Evolutionary conservation across 2,113 vertebrate species (phyloP), one percentile per base, ranked within the genome.

Genomic region (Quiscalus mexicanus): DNA sequence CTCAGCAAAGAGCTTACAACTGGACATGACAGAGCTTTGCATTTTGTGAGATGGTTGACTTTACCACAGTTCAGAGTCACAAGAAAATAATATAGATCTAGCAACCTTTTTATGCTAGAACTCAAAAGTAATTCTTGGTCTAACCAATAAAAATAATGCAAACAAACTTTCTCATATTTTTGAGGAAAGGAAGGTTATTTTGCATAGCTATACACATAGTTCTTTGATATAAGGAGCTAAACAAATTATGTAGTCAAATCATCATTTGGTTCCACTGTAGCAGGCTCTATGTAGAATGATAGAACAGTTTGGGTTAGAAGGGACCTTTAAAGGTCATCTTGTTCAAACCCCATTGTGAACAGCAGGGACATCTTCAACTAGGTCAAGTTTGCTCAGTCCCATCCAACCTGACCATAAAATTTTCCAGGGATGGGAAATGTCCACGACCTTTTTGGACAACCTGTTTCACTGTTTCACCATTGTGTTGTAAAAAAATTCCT

Each of bases 181-280:
- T 94, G 87, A 89, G 85, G 55, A 97, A 96, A 95, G 82, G 33
- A 95, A 97, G 69, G 70, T 93, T 84, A 82, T 73, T 94, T 94
- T 95, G 79, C 67, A 86, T 79, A 65, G 50, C 3, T 63, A 37
- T 59, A 35, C 8, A 83, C 3, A 53, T 35, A 45, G 5, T 28
- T 62, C 33, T 65, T 59, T 56, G 7, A n/a, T 70, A 62, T 7
- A 77, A 74, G 17, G 5, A 67, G 10, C 12, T 60, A 84, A 84
- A 47, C 3, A 81, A 87, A 65, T 52, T n/a, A 28, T 25, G 1
- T 53, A 44, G 55, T 78, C 30, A 85, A 93, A 85, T 10, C 10
- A 30, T 22, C 14, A 35, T 25, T 90, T 67, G 4, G 16, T 71
- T 95, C 56, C 71, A 23, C 14, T 68, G 73, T 52, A 60, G 16